Evolutionary conservation across 2,888 invertebrate species (phyloP).

Genomic region (Lamellibrachia satsuma): DNA sequence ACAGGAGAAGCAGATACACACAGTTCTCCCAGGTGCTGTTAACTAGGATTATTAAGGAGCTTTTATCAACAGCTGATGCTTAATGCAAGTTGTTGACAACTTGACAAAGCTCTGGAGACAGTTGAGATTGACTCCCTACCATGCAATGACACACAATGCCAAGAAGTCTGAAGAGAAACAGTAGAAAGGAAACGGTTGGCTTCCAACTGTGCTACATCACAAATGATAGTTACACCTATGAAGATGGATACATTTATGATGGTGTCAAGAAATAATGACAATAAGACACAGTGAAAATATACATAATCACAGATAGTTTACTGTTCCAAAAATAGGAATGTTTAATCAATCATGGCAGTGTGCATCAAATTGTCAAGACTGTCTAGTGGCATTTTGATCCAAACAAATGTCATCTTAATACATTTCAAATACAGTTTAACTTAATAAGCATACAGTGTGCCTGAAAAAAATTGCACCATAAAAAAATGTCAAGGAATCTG

Average conservation of each 20-base stretch:
- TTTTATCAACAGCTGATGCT: neutral
- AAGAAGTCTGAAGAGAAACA: neutral
- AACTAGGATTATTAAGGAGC: neutral
- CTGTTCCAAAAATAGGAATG: neutral
- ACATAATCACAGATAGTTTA: neutral
- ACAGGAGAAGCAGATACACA: neutral
- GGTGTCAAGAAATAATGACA: neutral
- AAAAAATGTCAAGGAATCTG: no score
- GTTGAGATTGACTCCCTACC: neutral
- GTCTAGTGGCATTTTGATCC: neutral
- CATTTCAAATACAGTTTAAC: neutral
- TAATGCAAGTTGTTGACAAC: neutral
- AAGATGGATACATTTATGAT: neutral
- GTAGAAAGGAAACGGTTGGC: neutral
- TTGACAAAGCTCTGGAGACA: neutral
- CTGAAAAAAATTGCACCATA: no score
- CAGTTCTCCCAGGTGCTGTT: neutral
- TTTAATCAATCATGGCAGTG: constrained; percentile 1
- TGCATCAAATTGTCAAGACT: neutral
- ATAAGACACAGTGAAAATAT: neutral
- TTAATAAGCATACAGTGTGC: no score
- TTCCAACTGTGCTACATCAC: neutral
- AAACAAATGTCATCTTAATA: neutral
- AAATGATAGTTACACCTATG: neutral
- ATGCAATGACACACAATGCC: neutral